Evolutionary conservation across 1,140 invertebrate species (phyloP), one percentile per base, ranked within the genome.

Genomic region (Uloborus diversus): DNA sequence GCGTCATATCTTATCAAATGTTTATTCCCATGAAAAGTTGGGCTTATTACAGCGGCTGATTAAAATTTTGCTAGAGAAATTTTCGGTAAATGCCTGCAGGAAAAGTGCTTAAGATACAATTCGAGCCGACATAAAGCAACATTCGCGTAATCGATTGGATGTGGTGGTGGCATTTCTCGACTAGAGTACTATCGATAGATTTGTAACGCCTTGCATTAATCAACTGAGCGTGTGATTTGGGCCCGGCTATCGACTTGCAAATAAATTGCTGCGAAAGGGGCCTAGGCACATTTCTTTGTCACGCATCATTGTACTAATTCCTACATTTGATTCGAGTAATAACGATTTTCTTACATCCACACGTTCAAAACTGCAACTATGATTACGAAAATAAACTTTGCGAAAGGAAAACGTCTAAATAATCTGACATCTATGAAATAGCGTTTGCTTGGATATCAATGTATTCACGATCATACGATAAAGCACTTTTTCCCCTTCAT

Each of bases 121-220:
- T n/a, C n/a, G n/a, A n/a, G n/a, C n/a, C n/a, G n/a, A n/a, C n/a
- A n/a, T n/a, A 47, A 56, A 37, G 66, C 28, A 70, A 30, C 13
- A 25, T 27, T 23, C 25, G 11, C 4, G 17, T 27, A 68, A 68
- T 70, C 66, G 66, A 70, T 70, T 33, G 30, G 14, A 56, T 27
- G 66, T 57, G 42, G 27, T 51, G 42, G 65, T 68, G 65, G 65
- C 47, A 70, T 35, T 70, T 56, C 25, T 47, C 57, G 17, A 32
- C 37, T 51, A 68, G 28, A 51, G 49, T 51, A 30, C 23, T 70
- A 57, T 70, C 66, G 66, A 70, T 70, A 57, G 32, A 70, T 70
- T 56, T 70, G 51, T 35, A 70, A 70, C 47, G 47, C 66, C 66
- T 70, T 56, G 66, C 49, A 56, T 70, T 70, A 57, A 56, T 70